A percentile compares a stretch with the other conserved stretches of the same genome.
Evolutionary conservation across 2,888 invertebrate species (phyloP).

Genomic region (Volucella inanis): DNA sequence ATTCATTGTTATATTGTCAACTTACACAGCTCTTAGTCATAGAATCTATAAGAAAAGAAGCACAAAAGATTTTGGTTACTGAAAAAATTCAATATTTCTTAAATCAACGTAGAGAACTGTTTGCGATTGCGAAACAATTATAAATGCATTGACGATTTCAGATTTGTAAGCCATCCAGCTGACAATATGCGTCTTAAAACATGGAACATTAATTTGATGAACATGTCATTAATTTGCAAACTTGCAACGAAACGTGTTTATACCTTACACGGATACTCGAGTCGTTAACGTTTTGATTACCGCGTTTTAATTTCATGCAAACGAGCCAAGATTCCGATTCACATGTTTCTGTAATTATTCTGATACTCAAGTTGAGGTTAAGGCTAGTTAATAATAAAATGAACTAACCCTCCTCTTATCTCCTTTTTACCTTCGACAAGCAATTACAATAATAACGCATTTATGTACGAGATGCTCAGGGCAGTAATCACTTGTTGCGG

Average conservation of each 20-base stretch:
- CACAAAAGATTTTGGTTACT: no score
- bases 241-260: background rate
- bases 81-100: no score
- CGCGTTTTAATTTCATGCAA: conserved; percentile 25
- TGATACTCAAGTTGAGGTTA: conserved; percentile 54
- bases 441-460: no score
- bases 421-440: no score
- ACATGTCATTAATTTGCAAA: conserved; percentile 8
- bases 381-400: conserved; percentile 46
- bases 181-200: conserved; percentile 15
- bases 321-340: conserved; percentile 23
- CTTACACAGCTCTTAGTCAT: conserved; percentile 30
- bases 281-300: conserved; percentile 36
- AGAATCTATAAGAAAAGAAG: conserved; percentile 30
- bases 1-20: conserved; percentile 23
- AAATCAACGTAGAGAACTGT: background rate
- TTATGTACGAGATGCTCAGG: no score
- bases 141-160: no score
- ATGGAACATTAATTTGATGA: conserved; percentile 5
- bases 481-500: no score
- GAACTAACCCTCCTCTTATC: background rate
- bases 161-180: background rate
- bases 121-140: no score
- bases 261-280: conserved; percentile 12
- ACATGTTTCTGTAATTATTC: conserved; percentile 36